phyloP scores from a whole-genome alignment of 2,797 vertebrate species.

The Catostomus latipinnis region DNA sequence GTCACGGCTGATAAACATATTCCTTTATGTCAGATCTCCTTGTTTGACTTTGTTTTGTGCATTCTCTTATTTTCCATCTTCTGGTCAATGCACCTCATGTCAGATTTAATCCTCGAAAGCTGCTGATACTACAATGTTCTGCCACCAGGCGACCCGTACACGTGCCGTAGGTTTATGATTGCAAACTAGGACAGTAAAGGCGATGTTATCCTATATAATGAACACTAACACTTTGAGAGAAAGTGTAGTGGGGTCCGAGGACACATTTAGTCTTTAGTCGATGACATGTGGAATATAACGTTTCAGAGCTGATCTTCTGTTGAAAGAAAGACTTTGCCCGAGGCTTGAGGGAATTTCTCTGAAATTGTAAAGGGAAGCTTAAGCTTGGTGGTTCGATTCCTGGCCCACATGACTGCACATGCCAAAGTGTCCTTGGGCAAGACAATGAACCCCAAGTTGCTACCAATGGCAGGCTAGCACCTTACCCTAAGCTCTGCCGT shows the following conservation, averaged over 20 bases:
- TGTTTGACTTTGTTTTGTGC: slow-evolving; percentile 11
- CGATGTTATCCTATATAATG: background rate
- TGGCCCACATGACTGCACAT: too few species aligned
- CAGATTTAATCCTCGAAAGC: slow-evolving; percentile 48
- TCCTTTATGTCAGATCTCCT: slow-evolving; percentile 34
- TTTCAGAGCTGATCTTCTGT: slow-evolving; percentile 3
- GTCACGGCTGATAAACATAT: background rate
- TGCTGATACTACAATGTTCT: slow-evolving; percentile 44
- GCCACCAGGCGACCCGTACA: background rate
- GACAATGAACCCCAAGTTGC: too few species aligned
- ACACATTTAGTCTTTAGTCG: background rate
- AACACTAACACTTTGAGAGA: background rate
- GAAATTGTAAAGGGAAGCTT: background rate
- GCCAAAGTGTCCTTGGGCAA: too few species aligned
- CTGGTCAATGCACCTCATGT: slow-evolving; percentile 29
- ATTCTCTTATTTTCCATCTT: background rate
- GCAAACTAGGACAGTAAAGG: slow-evolving; percentile 15
- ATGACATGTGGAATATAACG: slow-evolving; percentile 4
- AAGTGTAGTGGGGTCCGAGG: background rate
- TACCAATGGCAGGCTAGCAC: too few species aligned
- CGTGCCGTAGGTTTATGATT: background rate
- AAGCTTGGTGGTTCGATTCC: too few species aligned
- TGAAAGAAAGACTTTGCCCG: slow-evolving; percentile 24
- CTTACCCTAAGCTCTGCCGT: too few species aligned
- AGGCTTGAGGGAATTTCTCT: slow-evolving; percentile 17